phyloP scores from a whole-genome alignment of 1,140 invertebrate genomes.

The Lutraria rhynchaena region DNA sequence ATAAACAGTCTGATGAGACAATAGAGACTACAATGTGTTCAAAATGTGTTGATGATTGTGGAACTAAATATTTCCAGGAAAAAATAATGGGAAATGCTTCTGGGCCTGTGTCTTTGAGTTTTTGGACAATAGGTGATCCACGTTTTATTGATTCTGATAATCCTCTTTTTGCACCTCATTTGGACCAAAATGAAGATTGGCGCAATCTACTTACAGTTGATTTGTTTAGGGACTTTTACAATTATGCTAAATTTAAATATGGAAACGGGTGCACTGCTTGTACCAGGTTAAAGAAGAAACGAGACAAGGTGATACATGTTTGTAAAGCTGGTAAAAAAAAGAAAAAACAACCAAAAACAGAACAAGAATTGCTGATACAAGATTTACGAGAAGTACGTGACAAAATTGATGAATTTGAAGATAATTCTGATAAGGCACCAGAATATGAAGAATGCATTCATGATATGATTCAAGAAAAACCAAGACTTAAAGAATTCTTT shows the following conservation, averaged over 20 bases:
- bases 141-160: conserved; percentile 70
- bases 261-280: conserved; percentile 69
- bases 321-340: conserved; percentile 62
- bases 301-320: conserved; percentile 51
- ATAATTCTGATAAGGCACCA: not conserved
- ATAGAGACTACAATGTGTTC: conserved; percentile 64
- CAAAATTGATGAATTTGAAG: conserved; percentile 10
- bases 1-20: conserved; percentile 33
- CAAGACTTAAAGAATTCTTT: not conserved
- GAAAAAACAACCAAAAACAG: conserved; percentile 67
- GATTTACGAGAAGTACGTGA: conserved; percentile 32
- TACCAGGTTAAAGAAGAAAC: conserved; percentile 51
- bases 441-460: conserved; percentile 53
- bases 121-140: conserved; percentile 70
- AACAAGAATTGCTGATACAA: conserved; percentile 58
- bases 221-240: conserved; percentile 69
- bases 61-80: conserved; percentile 66
- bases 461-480: conserved; percentile 46
- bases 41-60: conserved; percentile 68
- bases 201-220: conserved; percentile 61
- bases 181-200: conserved; percentile 63
- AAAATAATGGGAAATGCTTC: conserved; percentile 60
- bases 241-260: conserved; percentile 64
- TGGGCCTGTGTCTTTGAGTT: conserved; percentile 62
- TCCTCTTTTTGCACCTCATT: conserved; percentile 63